A percentile compares a stretch with the other conserved stretches of the same genome.
Evolutionary conservation across 2,797 vertebrate genomes (phyloP).

Genomic region (Enteromius trimaculatus): DNA sequence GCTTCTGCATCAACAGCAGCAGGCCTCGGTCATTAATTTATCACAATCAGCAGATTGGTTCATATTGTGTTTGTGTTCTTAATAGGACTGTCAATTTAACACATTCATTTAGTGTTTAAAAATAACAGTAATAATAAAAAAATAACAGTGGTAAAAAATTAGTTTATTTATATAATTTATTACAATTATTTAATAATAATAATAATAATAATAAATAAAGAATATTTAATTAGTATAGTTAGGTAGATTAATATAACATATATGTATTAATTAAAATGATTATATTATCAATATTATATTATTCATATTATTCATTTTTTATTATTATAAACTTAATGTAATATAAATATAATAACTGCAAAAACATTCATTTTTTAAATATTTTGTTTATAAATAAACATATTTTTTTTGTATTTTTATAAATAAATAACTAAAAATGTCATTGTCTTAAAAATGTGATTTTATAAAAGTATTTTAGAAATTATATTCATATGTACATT

Average conservation of each 20-base stretch:
- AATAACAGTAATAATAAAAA: too few species aligned
- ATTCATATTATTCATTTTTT: neutral
- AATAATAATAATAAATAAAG: neutral
- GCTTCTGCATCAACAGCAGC: neutral
- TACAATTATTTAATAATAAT: neutral
- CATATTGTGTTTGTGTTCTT: neutral
- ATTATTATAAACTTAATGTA: too few species aligned
- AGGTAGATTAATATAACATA: neutral
- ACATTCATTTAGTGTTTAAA: neutral
- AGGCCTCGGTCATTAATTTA: conserved; percentile 9
- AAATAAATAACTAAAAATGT: too few species aligned
- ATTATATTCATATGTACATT: too few species aligned
- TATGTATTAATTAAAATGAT: neutral
- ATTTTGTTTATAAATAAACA: too few species aligned
- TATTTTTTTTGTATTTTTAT: too few species aligned
- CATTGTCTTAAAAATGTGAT: too few species aligned
- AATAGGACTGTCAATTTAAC: neutral
- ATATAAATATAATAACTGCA: too few species aligned
- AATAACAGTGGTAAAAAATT: neutral
- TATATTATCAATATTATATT: too few species aligned
- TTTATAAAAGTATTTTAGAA: too few species aligned
- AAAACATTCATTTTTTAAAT: too few species aligned
- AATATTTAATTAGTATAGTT: neutral
- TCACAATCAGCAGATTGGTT: conserved; percentile 15
- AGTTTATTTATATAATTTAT: neutral